Conservation (phyloP, 1,140 invertebrate genomes). For the Diorhabda sublineata region DNA sequence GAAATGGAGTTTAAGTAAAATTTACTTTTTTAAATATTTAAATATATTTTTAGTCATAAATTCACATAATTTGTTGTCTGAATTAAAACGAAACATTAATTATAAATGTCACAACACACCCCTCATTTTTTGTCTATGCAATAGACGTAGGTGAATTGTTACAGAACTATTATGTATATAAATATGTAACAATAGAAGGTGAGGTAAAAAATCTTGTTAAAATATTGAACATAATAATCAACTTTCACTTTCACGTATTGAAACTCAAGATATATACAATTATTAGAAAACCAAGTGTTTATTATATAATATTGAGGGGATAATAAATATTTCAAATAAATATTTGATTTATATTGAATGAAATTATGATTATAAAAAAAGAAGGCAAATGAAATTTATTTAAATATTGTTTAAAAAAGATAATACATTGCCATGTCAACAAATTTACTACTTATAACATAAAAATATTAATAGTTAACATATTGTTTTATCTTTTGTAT, state of each 20-base stretch:
- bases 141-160: background rate
- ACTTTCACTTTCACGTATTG: background rate
- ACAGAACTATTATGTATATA: background rate
- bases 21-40: too few relatives aligned
- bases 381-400: too few relatives aligned
- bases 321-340: background rate
- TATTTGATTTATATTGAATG: background rate
- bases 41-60: too few relatives aligned
- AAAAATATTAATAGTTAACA: background rate
- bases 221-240: background rate
- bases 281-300: background rate
- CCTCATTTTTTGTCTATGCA: background rate
- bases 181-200: background rate
- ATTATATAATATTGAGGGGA: background rate
- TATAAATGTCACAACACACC: background rate
- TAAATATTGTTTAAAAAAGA: background rate
- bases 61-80: too few relatives aligned
- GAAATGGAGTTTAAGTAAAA: too few relatives aligned
- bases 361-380: too few relatives aligned
- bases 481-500: background rate
- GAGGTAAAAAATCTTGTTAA: background rate
- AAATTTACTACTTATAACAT: background rate
- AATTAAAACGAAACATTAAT: too few relatives aligned
- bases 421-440: background rate
- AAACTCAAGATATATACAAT: background rate